Conservation (phyloP, 2,888 invertebrate genomes). For the Endotricha flammealis region DNA sequence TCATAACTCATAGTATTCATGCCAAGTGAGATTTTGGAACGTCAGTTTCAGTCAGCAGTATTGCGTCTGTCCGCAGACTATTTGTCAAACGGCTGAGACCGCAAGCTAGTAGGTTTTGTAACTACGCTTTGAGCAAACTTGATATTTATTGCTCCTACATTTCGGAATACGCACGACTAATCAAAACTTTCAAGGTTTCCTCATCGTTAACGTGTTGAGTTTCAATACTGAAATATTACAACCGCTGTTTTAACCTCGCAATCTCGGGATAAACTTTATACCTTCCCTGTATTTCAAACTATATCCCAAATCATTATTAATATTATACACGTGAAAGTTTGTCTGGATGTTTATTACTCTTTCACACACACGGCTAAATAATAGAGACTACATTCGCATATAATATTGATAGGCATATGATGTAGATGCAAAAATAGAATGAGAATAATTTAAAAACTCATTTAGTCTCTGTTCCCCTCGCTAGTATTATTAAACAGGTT, state of each 20-base stretch:
- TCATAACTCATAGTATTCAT: slow-evolving; percentile 14
- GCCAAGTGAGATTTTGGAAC: slow-evolving; percentile 13
- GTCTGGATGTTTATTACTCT: too few species aligned
- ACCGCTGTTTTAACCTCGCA: too few species aligned
- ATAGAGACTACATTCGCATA: too few species aligned
- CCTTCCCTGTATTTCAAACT: too few species aligned
- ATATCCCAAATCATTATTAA: too few species aligned
- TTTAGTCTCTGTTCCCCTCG: slow-evolving; percentile 37
- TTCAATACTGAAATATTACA: too few species aligned
- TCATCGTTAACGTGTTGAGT: too few species aligned
- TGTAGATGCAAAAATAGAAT: slow-evolving; percentile 42
- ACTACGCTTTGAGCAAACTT: slow-evolving; percentile 58
- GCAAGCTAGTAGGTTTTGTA: slow-evolving; percentile 58
- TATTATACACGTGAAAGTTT: too few species aligned
- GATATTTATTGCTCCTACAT: slow-evolving; percentile 59
- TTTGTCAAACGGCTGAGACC: slow-evolving; percentile 58
- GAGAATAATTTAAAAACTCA: slow-evolving; percentile 35
- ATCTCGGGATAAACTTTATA: too few species aligned
- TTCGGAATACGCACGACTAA: slow-evolving; percentile 50
- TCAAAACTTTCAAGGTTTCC: slow-evolving; percentile 43
- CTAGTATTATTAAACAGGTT: slow-evolving; percentile 46
- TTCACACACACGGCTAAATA: too few species aligned
- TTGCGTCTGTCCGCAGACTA: slow-evolving; percentile 42
- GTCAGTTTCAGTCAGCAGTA: slow-evolving; percentile 25
- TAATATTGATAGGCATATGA: too few species aligned